Base-by-base conservation (phyloP, 2,797 vertebrate species). In the Monodelphis domestica region DNA sequence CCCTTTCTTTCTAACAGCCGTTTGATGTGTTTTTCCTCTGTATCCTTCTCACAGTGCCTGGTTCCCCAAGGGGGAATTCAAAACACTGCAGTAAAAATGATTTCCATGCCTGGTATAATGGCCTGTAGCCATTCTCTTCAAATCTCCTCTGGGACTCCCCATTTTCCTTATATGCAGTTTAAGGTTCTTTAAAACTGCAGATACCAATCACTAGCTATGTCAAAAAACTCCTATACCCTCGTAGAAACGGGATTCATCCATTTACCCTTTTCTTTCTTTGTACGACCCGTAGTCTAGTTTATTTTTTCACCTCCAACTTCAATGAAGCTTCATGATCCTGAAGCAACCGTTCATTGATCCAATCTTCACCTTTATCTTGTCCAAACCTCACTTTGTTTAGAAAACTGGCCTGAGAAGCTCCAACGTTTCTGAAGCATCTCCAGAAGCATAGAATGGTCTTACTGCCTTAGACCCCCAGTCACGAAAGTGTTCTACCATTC, bases 371-470 rank as follows among this genome's bases (percentile, higher is more conserved):
- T 89, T 78, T 5, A 0, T 50, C 12, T 53, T 33, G 12, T 92
- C 94, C 84, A 94, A 84, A 84, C 57, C 7, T 90, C 50, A 3
- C 4, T 87, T 52, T 92, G 24, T 63, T 93, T 87, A 51, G 63
- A 92, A 51, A 57, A 9, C 38, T 45, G 70, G 26, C 54, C 12
- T 93, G 50, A 91, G 90, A 93, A 87, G 63, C 89, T 45, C 94
- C 53, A 84, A 91, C 51, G 94, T 90, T 91, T 95, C 90, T 92
- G 24, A 95, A 55, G 54, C 91, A 78, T 95, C 28, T 53, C 91
- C 54, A 87, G 12, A 57, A 17, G 3, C 89, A 26, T 91, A 94
- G 90, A 70, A 53, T 29, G 87, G 21, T 91, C 57, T 92, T 7
- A 4, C 38, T 1, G 7, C 84, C 50, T 54, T 89, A 70, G 1